phyloP scores from a whole-genome alignment of 2,888 invertebrate species.

The Anoncus sp. region DNA sequence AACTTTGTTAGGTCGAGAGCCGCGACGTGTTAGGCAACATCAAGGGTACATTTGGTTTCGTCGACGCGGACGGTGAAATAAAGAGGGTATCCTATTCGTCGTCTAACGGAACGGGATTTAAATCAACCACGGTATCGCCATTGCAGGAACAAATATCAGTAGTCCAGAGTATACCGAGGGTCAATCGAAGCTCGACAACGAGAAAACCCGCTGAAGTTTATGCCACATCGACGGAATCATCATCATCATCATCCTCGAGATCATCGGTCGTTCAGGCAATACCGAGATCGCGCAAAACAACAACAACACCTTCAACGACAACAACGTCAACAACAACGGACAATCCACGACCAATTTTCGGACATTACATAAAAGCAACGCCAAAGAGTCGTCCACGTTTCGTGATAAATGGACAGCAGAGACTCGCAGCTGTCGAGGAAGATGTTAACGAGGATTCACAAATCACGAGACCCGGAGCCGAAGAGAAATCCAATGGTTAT shows the following conservation, averaged over 20 bases:
- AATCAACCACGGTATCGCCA: conserved; percentile 83
- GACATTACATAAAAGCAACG: conserved; percentile 75
- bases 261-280: conserved; percentile 86
- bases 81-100: conserved; percentile 91
- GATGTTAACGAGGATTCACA: conserved; percentile 75
- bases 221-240: conserved; percentile 85
- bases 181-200: conserved; percentile 84
- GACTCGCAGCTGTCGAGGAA: conserved; percentile 72
- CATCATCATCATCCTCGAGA: conserved; percentile 77
- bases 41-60: conserved; percentile 93
- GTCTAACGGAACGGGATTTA: conserved; percentile 84
- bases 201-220: conserved; percentile 79
- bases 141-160: conserved; percentile 82
- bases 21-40: conserved; percentile 91
- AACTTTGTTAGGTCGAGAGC: conserved; percentile 87
- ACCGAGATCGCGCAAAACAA: conserved; percentile 84
- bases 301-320: conserved; percentile 74
- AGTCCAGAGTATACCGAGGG: conserved; percentile 80
- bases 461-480: conserved; percentile 76
- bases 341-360: conserved; percentile 75
- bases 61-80: conserved; percentile 90
- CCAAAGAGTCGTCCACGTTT: conserved; percentile 76
- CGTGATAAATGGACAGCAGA: conserved; percentile 79
- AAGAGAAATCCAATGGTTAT: conserved; percentile 73
- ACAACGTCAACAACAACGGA: conserved; percentile 81